Evolutionary conservation across 2,113 vertebrate species (phyloP).

Genomic region (Perca flavescens): DNA sequence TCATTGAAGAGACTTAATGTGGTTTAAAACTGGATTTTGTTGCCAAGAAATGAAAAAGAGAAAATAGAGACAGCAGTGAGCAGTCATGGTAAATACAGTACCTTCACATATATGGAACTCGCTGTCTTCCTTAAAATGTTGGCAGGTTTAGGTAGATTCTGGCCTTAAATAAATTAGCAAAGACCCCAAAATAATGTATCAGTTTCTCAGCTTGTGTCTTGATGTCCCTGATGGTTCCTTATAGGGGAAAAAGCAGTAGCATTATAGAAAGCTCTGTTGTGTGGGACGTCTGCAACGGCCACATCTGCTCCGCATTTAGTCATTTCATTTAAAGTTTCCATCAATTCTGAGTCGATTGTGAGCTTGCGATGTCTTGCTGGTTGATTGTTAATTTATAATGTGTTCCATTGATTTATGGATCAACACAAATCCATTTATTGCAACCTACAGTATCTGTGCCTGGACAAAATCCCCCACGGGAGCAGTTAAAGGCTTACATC

Average conservation of each 20-base stretch:
- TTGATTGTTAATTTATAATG: constrained; percentile 59
- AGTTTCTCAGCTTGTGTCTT: background rate
- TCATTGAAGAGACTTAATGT: constrained; percentile 2
- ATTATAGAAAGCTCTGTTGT: background rate
- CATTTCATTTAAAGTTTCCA: constrained; percentile 30
- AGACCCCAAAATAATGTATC: background rate
- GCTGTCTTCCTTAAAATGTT: background rate
- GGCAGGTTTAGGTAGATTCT: constrained; percentile 4
- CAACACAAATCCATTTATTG: constrained; percentile 65
- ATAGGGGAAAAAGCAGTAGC: background rate
- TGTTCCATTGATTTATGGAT: constrained; percentile 57
- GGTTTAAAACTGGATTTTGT: constrained; percentile 1
- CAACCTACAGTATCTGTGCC: constrained; percentile 64
- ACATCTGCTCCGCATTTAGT: constrained; percentile 55
- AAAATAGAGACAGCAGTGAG: background rate
- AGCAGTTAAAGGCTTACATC: constrained; percentile 65
- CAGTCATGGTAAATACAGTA: background rate
- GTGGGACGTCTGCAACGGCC: background rate
- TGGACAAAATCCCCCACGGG: constrained; percentile 60
- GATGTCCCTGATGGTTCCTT: background rate
- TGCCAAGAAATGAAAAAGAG: background rate
- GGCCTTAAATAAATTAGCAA: background rate
- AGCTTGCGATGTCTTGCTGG: constrained; percentile 44
- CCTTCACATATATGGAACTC: background rate
- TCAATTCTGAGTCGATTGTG: constrained; percentile 42